phyloP scores from a whole-genome alignment of 2,888 invertebrate genomes.

The Diarsia dahlii region DNA sequence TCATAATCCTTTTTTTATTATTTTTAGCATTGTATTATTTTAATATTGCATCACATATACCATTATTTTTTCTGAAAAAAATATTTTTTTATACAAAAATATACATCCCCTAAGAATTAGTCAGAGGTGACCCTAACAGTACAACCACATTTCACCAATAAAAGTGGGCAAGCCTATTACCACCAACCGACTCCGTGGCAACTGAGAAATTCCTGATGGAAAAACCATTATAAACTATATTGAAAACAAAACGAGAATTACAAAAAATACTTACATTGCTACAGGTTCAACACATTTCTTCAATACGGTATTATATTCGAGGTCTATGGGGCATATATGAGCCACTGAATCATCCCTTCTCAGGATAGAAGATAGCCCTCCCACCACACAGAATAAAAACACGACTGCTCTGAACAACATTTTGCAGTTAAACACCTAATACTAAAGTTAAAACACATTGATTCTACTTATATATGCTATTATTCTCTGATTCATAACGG shows the following conservation, averaged over 20 bases:
- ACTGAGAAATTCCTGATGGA: too few species aligned
- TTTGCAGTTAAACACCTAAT: background rate
- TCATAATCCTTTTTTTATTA: too few species aligned
- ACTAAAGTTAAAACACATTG: background rate
- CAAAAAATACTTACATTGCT: slow-evolving; percentile 15
- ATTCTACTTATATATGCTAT: slow-evolving; percentile 11
- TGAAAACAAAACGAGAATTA: background rate
- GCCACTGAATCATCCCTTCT: background rate
- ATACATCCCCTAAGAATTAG: too few species aligned
- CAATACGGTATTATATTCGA: background rate
- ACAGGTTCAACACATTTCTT: slow-evolving; percentile 3
- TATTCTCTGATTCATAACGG: slow-evolving; percentile 15
- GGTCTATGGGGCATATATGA: slow-evolving; percentile 22
- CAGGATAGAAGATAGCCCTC: slow-evolving; percentile 9
- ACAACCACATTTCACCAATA: too few species aligned
- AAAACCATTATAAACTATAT: too few species aligned
- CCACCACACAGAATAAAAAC: slow-evolving; percentile 12
- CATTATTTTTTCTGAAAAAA: too few species aligned
- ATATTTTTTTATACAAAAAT: too few species aligned
- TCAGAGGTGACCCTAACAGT: too few species aligned
- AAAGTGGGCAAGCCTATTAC: too few species aligned
- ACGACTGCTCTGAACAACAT: slow-evolving; percentile 10
- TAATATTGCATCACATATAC: too few species aligned
- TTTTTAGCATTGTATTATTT: too few species aligned
- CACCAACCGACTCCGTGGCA: too few species aligned